Percentiles rank a stretch among this genome's conserved stretches.
Evolutionary conservation across 2,888 invertebrate genomes (phyloP).

Genomic region (Tenthredo amoena): DNA sequence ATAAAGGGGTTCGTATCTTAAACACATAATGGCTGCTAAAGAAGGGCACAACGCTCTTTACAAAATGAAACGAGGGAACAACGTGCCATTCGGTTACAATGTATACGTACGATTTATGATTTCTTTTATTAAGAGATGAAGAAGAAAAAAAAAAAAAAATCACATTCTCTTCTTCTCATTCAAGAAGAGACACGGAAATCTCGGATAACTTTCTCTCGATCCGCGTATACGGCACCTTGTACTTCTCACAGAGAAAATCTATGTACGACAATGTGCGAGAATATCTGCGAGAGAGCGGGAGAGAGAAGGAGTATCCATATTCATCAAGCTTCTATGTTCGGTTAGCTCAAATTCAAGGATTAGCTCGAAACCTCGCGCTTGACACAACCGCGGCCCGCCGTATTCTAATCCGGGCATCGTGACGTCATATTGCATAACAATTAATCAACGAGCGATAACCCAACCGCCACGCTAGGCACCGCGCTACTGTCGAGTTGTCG

Average conservation of each 20-base stretch:
- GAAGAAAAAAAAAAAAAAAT: neutral
- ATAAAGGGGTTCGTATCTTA: constrained; percentile 75
- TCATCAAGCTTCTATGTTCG: constrained; percentile 78
- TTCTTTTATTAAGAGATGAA: constrained; percentile 69
- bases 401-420: constrained; percentile 76
- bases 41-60: constrained; percentile 72
- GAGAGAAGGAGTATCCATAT: constrained; percentile 74
- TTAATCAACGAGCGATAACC: constrained; percentile 78
- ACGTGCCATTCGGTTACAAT: constrained; percentile 58
- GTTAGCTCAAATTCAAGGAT: constrained; percentile 75
- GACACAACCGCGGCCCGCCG: constrained; percentile 60
- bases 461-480: constrained; percentile 64
- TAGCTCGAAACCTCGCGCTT: constrained; percentile 74
- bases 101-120: constrained; percentile 70
- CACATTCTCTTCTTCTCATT: neutral
- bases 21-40: constrained; percentile 73
- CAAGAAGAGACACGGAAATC: neutral
- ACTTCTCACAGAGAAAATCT: constrained; percentile 61
- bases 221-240: constrained; percentile 65
- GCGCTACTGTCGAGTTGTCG: constrained; percentile 60
- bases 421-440: constrained; percentile 79
- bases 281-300: constrained; percentile 49
- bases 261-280: constrained; percentile 8
- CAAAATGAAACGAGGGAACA: constrained; percentile 70
- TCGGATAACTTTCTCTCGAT: neutral